Percentiles rank a stretch among this genome's conserved stretches.
phyloP scores from a whole-genome alignment of 1,140 invertebrate species.

The Drosophila hydei region DNA sequence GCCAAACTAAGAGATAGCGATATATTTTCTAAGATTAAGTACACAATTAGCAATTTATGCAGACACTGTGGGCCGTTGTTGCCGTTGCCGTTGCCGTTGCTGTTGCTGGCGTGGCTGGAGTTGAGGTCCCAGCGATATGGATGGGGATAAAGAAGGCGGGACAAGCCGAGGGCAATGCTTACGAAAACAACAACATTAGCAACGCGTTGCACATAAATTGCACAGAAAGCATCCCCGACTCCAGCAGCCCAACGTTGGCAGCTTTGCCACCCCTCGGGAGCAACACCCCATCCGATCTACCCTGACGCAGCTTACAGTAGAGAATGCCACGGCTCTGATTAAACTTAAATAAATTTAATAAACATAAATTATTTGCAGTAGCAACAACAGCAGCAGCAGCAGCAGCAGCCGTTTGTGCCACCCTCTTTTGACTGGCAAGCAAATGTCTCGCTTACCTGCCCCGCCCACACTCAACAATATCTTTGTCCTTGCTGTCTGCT shows the following conservation, averaged over 20 bases:
- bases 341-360: slow-evolving; percentile 84
- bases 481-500: slow-evolving; percentile 39
- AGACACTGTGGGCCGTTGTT: slow-evolving; percentile 17
- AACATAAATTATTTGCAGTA: slow-evolving; percentile 83
- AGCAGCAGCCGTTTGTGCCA: slow-evolving; percentile 33
- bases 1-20: slow-evolving; percentile 46
- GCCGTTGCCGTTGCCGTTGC: slow-evolving; percentile 11
- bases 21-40: slow-evolving; percentile 80
- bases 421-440: slow-evolving; percentile 54
- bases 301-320: slow-evolving; percentile 1
- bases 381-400: slow-evolving; percentile 45
- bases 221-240: slow-evolving; percentile 64
- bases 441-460: slow-evolving; percentile 74
- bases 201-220: slow-evolving; percentile 80
- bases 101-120: slow-evolving; percentile 1
- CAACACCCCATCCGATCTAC: slow-evolving; percentile 2
- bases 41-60: slow-evolving; percentile 77
- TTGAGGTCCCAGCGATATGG: slow-evolving; percentile 12
- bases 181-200: slow-evolving; percentile 61
- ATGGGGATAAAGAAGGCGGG: slow-evolving; percentile 50
- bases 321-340: slow-evolving; percentile 67
- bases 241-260: slow-evolving; percentile 23
- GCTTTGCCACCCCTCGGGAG: slow-evolving; percentile 40
- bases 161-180: slow-evolving; percentile 38
- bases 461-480: slow-evolving; percentile 8